Evolutionary conservation across 2,888 invertebrate genomes (phyloP).

Genomic region (Leptothorax acervorum): DNA sequence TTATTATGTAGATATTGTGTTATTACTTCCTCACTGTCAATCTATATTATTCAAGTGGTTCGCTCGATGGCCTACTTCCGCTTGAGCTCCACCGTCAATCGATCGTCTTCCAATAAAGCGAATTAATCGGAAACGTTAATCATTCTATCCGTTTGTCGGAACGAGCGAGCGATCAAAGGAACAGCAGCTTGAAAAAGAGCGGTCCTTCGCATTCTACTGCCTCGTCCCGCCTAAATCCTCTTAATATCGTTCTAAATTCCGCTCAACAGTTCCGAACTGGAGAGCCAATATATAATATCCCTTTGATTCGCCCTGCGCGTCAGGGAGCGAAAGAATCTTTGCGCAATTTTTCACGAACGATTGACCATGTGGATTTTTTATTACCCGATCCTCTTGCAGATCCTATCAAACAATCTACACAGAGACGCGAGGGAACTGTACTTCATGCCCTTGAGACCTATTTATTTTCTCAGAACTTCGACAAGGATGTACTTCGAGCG

Average conservation of each 20-base stretch:
- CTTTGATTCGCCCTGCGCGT: slow-evolving; percentile 24
- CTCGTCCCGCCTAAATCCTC: slow-evolving; percentile 52
- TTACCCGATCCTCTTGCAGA: slow-evolving; percentile 41
- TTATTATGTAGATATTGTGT: slow-evolving; percentile 7
- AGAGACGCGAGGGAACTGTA: neutral
- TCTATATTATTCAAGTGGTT: slow-evolving; percentile 23
- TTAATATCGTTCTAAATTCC: slow-evolving; percentile 60
- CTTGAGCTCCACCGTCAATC: slow-evolving; percentile 14
- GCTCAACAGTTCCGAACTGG: slow-evolving; percentile 59
- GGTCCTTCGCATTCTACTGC: slow-evolving; percentile 42
- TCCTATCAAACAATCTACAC: slow-evolving; percentile 32
- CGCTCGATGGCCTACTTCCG: slow-evolving; percentile 39
- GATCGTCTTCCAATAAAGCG: slow-evolving; percentile 56
- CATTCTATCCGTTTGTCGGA: slow-evolving; percentile 36
- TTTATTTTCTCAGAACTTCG: slow-evolving; percentile 21
- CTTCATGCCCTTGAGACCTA: slow-evolving; percentile 4
- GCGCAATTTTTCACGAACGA: slow-evolving; percentile 69
- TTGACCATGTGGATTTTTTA: slow-evolving; percentile 62
- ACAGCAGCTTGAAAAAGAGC: slow-evolving; percentile 41
- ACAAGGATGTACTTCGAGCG: neutral
- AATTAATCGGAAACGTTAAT: slow-evolving; percentile 57
- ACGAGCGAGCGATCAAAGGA: slow-evolving; percentile 60
- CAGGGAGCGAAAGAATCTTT: slow-evolving; percentile 45
- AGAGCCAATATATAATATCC: slow-evolving; percentile 54
- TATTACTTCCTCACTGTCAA: slow-evolving; percentile 21